Conservation (phyloP, 1,140 invertebrate genomes). For the Heliconius eleuchia region DNA sequence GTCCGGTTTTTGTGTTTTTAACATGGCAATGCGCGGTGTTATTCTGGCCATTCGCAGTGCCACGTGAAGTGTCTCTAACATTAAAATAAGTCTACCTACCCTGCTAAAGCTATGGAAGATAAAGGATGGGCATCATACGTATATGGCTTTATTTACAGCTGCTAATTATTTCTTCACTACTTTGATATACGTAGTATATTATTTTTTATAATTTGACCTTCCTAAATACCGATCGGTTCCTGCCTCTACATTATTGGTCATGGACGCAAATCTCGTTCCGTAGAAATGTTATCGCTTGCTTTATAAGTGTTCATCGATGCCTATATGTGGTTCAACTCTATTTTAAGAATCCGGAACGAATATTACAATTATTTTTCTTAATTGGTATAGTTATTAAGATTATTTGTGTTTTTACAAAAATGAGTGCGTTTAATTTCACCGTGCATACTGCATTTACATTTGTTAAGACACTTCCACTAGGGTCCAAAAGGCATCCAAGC, state of each 20-base stretch:
- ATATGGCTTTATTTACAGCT: too few relatives aligned
- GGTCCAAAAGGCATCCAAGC: too few relatives aligned
- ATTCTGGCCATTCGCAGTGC: too few relatives aligned
- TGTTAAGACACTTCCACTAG: too few relatives aligned
- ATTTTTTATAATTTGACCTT: not conserved
- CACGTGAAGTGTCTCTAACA: too few relatives aligned
- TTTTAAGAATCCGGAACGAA: not conserved
- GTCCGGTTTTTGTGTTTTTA: too few relatives aligned
- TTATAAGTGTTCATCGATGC: slow-evolving; percentile 7
- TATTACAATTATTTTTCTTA: not conserved
- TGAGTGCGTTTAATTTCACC: too few relatives aligned
- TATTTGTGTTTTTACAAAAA: not conserved
- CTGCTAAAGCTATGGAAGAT: too few relatives aligned
- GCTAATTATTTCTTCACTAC: not conserved
- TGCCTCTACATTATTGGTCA: not conserved
- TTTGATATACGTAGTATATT: not conserved
- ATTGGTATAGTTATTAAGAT: not conserved
- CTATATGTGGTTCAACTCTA: not conserved
- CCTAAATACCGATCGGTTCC: not conserved
- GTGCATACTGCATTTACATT: too few relatives aligned
- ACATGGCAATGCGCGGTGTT: too few relatives aligned
- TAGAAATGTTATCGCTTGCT: not conserved
- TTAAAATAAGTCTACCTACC: too few relatives aligned
- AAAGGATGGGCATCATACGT: too few relatives aligned
- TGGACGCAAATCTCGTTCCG: not conserved